These are phyloP conservation scores for Branchinecta lindahli DNA, from an alignment of 1,140 invertebrate species.

Conservation along the genomic window DNA sequence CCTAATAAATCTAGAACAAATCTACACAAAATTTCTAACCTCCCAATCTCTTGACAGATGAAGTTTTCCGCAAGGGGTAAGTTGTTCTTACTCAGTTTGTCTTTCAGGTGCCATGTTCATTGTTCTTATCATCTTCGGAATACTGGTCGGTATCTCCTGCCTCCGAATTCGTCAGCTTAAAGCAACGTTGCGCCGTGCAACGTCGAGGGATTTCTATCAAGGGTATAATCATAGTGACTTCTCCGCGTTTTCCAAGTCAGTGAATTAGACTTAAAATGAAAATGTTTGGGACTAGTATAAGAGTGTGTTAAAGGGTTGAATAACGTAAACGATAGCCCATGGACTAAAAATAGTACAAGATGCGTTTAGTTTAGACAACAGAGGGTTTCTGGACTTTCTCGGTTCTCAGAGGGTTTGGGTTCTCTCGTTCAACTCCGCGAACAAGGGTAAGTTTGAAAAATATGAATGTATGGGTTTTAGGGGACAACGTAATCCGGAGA, in stretches of 20 bases:
- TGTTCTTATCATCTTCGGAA: not conserved
- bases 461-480: too few species aligned
- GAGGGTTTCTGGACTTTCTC: too few species aligned
- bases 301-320: too few species aligned
- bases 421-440: too few species aligned
- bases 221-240: constrained; percentile 1
- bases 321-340: too few species aligned
- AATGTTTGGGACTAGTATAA: too few species aligned
- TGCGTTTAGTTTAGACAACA: too few species aligned
- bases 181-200: not conserved
- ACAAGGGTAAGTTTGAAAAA: too few species aligned
- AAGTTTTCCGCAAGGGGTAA: not conserved
- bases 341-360: too few species aligned
- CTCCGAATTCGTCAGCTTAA: not conserved
- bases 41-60: not conserved
- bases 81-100: not conserved
- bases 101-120: not conserved
- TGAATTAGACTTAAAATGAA: not conserved
- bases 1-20: not conserved
- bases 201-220: not conserved
- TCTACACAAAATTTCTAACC: not conserved
- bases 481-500: too few species aligned
- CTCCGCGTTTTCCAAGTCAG: not conserved
- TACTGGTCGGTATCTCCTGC: not conserved
- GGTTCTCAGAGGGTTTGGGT: too few species aligned